These are phyloP conservation scores for Rhaphigaster nebulosa DNA, from an alignment of 2,888 invertebrate species.

Conservation along the genomic window DNA sequence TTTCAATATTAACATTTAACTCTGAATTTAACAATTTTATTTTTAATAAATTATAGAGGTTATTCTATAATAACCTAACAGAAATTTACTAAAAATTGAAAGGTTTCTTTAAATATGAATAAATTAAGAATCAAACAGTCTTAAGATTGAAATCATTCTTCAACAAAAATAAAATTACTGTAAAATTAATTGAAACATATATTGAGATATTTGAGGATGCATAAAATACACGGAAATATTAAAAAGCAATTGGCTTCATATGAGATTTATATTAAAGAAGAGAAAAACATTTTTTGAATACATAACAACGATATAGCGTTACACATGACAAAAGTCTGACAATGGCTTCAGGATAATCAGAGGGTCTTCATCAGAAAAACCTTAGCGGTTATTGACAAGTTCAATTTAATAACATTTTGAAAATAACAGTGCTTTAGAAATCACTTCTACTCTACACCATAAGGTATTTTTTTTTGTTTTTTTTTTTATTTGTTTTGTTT, in stretches of 20 bases:
- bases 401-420: conserved; percentile 53
- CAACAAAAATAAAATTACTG: no score
- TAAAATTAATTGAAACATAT: background rate
- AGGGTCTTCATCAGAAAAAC: conserved; percentile 53
- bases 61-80: no score
- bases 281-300: conserved; percentile 58
- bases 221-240: conserved; percentile 34
- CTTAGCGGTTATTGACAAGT: conserved; percentile 57
- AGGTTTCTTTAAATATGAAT: no score
- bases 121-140: no score
- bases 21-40: no score
- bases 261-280: conserved; percentile 59
- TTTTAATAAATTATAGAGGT: no score
- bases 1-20: no score
- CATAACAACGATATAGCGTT: conserved; percentile 59
- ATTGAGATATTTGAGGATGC: background rate
- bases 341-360: conserved; percentile 55
- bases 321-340: conserved; percentile 56
- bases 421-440: conserved; percentile 57
- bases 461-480: conserved; percentile 7
- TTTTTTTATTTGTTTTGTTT: background rate
- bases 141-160: no score
- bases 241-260: conserved; percentile 47
- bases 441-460: conserved; percentile 56
- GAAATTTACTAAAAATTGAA: no score